Evolutionary conservation across 2,113 vertebrate genomes (phyloP), one percentile per base, ranked within the genome.

Genomic region (Bubo bubo): DNA sequence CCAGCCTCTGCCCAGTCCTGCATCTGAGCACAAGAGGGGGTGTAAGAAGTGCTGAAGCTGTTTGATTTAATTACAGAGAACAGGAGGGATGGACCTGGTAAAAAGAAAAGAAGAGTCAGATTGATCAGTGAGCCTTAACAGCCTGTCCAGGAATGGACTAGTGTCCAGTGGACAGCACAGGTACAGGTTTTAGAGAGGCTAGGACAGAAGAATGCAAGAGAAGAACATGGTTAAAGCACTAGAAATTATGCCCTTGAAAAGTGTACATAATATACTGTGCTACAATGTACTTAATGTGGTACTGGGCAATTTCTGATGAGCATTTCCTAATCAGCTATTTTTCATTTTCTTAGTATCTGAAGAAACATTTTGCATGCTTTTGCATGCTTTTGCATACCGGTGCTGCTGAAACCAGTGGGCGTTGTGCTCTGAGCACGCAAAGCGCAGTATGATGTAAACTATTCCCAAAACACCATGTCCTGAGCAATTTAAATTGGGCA

Each of bases 401-500:
- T 64, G 64, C 59, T 74, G 26, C 39, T 81, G 76, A 34, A 70
- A 64, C 62, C 64, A 39, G 47, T 39, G 41, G 13, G 22, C 6
- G 3, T 13, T 63, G 49, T 71, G 37, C 20, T 84, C n/a, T 83
- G 45, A 4, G 0, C 27, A 56, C 23, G 52, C 6, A 1, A 41
- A 55, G 19, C 23, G 28, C 37, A 14, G 37, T 67, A 8, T 55
- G 34, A 77, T 55, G 30, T 19, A 30, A 83, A 56, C 3, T 60
- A 16, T 67, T 74, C 8, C 3, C 43, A 70, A 79, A 79, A 20
- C 56, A 47, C 22, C 32, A 49, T 0, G 0, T n/a, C n/a, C 34
- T 34, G 34, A n/a, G 34, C 34, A 64, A 68, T 60, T 77, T 28
- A 73, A 68, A 37, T 12, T 34, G 30, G 50, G 17, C 39, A 52